Evolutionary conservation across 2,797 vertebrate genomes (phyloP), one percentile per base, ranked within the genome.

Genomic region (Danio albolineatus): DNA sequence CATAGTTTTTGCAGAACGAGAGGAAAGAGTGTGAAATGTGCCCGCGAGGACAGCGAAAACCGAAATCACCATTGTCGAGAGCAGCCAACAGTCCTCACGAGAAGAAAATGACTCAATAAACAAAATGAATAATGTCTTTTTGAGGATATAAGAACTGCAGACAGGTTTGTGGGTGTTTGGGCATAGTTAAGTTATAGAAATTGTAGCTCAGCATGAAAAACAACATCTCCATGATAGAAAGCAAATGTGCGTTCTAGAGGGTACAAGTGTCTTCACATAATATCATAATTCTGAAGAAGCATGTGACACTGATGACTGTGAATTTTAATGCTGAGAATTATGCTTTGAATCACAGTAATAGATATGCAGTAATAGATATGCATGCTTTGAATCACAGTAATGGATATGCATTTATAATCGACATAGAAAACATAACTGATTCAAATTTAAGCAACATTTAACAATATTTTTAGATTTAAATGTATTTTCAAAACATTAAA

Each of bases 21-120:
- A 38, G 43, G 13, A 56, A 38, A 56, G 36, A 16, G 14, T 79
- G 82, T 13, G 54, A 48, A 48, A 66, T 59, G 39, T 36, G 70
- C 0, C 61, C 2, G 1, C 54, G 44, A 66, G 14, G 19, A 73
- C 17, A 10, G 19, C 19, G 60, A 56, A 48, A 48, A 19, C 19
- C 41, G 13, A 59, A 36, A 46, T 73, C 9, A 10, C 41, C 13
- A 44, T n/a, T 36, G 1, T 7, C 0, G 6, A 14, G 1, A 60
- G 9, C 41, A 3, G 19, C 3, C 1, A 57, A 57, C 14, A 5
- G 41, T 39, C 21, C 9, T 53, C 10, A 5, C 48, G 17, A 61
- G 36, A 17, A 2, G 0, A 39, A 39, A 71, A n/a, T 17, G 16
- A 39, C 41, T 62, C 36, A 28, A 10, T 28, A 46, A 73, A 28